phyloP scores from a whole-genome alignment of 2,113 vertebrate genomes.

The Thamnophis sirtalis region DNA sequence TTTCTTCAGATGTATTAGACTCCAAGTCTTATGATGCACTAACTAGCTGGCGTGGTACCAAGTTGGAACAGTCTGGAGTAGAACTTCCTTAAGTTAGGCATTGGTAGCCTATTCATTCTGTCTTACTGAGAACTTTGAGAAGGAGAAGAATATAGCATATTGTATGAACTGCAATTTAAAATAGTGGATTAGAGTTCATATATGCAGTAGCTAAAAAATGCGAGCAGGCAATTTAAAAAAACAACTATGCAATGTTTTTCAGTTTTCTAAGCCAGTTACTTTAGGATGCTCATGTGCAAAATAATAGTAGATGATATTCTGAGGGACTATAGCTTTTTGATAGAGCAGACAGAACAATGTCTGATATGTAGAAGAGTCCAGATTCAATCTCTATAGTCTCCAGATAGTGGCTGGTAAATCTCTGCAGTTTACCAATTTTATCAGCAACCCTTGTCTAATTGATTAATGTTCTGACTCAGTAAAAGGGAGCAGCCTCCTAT shows the following conservation, averaged over 20 bases:
- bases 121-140: not conserved
- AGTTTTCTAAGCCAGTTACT: not conserved
- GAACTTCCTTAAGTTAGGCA: not conserved
- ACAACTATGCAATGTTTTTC: not conserved
- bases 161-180: not conserved
- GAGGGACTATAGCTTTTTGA: not conserved
- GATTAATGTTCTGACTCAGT: not conserved
- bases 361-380: not conserved
- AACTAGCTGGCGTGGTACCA: not conserved
- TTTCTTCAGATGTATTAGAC: not conserved
- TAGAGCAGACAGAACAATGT: not conserved
- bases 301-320: not conserved
- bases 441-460: not conserved
- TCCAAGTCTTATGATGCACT: not conserved
- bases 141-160: not conserved
- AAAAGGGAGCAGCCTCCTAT: not conserved
- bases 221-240: not conserved
- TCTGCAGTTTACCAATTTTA: not conserved
- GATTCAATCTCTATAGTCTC: not conserved
- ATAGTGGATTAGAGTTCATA: not conserved
- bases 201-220: not conserved
- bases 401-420: not conserved
- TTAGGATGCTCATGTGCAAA: not conserved
- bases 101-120: not conserved
- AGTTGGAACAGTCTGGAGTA: not conserved